These are phyloP conservation scores for Polyodon spathula DNA, from an alignment of 2,113 vertebrate species.

Conservation along the genomic window DNA sequence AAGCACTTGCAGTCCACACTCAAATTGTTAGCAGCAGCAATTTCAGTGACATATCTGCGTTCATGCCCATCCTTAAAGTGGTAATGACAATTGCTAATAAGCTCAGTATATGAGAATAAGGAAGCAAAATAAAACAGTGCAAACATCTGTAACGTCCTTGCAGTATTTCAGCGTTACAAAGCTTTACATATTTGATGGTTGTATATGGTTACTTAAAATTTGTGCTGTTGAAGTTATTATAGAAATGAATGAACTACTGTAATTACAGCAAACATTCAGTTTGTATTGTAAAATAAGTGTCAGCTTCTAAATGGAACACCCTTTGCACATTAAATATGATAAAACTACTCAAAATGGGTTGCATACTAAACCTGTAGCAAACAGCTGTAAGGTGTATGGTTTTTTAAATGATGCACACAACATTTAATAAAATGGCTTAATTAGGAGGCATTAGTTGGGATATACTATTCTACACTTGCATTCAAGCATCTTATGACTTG, in stretches of 20 bases:
- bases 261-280: conserved; percentile 14
- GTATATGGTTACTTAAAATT: conserved; percentile 11
- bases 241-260: conserved; percentile 18
- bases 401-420: too few species aligned
- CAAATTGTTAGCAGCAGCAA: conserved; percentile 85
- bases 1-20: conserved; percentile 72
- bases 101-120: conserved; percentile 56
- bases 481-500: too few species aligned
- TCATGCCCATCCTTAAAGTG: conserved; percentile 87
- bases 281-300: conserved; percentile 11
- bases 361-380: too few species aligned
- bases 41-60: conserved; percentile 90
- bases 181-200: conserved; percentile 37
- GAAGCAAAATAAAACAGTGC: conserved; percentile 11
- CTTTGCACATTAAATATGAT: too few species aligned
- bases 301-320: too few species aligned
- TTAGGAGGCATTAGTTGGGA: too few species aligned
- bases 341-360: too few species aligned
- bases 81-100: conserved; percentile 81
- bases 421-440: too few species aligned
- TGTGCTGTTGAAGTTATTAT: conserved; percentile 27
- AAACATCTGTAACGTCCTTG: conserved; percentile 1
- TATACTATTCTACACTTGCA: too few species aligned
- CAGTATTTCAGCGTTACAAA: conserved; percentile 37
- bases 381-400: too few species aligned